phyloP scores from a whole-genome alignment of 1,140 invertebrate genomes.

The Euura lappo region DNA sequence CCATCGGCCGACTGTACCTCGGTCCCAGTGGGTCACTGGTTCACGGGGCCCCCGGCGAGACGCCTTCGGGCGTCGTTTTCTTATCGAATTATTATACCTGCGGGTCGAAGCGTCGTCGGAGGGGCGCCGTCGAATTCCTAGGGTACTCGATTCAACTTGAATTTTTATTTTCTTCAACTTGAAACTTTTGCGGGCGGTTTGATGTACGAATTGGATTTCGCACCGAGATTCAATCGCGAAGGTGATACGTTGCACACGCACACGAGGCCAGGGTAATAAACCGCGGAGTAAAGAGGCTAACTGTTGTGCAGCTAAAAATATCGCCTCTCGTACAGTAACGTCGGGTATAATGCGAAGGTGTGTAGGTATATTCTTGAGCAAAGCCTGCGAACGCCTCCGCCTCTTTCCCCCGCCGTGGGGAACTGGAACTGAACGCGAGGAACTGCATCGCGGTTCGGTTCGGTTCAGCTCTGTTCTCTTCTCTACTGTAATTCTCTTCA shows the following conservation, averaged over 20 bases:
- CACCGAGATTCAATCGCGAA: not conserved
- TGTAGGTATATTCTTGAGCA: not conserved
- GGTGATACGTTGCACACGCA: not conserved
- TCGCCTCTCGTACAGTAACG: not conserved
- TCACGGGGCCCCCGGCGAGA: slow-evolving; percentile 33
- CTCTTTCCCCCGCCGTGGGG: too few relatives aligned
- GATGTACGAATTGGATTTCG: not conserved
- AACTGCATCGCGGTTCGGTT: too few relatives aligned
- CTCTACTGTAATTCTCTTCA: too few relatives aligned
- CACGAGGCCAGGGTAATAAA: not conserved
- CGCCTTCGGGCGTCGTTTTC: not conserved
- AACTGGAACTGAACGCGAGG: too few relatives aligned
- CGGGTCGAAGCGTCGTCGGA: not conserved
- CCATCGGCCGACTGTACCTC: slow-evolving; percentile 36
- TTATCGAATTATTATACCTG: too few relatives aligned
- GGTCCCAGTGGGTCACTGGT: slow-evolving; percentile 55
- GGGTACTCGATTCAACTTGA: too few relatives aligned
- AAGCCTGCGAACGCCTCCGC: not conserved
- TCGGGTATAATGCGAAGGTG: not conserved
- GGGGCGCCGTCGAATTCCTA: not conserved
- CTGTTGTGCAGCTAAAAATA: slow-evolving; percentile 19
- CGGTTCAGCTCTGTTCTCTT: too few relatives aligned
- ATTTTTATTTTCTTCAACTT: not conserved
- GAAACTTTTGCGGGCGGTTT: not conserved
- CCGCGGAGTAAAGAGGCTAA: slow-evolving; percentile 14